Percentiles rank a stretch among this genome's conserved stretches.
Conservation (phyloP, 2,888 invertebrate genomes). For the Xestia c-nigrum region DNA sequence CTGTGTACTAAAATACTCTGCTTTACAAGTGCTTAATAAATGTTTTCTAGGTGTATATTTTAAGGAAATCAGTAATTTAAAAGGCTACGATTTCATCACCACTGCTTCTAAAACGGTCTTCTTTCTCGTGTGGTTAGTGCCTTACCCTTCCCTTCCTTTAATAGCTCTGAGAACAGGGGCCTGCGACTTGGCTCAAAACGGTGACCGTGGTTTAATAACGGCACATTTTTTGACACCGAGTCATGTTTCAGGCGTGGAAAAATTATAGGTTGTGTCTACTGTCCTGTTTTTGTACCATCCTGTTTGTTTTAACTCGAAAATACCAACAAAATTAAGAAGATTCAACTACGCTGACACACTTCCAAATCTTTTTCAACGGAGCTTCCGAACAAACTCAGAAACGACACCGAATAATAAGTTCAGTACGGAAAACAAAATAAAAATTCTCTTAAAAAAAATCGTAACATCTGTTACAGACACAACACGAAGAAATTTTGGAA, state of each 20-base stretch:
- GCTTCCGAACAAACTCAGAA: conserved; percentile 21
- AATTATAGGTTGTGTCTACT: not conserved
- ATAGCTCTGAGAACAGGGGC: too few relatives aligned
- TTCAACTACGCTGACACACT: conserved; percentile 36
- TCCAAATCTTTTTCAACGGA: conserved; percentile 35
- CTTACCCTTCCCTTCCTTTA: too few relatives aligned
- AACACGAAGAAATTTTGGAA: conserved; percentile 67
- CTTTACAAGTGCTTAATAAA: not conserved
- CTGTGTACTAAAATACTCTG: not conserved
- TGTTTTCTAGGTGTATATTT: not conserved
- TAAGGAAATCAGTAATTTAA: not conserved
- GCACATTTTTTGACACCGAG: not conserved
- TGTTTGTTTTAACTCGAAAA: not conserved
- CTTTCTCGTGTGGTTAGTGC: too few relatives aligned
- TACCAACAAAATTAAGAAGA: not conserved
- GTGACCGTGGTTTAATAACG: not conserved
- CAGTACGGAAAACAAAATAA: conserved; percentile 58
- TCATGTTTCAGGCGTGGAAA: not conserved
- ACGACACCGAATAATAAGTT: conserved; percentile 51
- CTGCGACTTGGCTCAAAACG: too few relatives aligned
- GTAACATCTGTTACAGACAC: conserved; percentile 81
- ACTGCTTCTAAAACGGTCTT: not conserved
- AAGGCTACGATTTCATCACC: not conserved
- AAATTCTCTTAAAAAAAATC: conserved; percentile 69
- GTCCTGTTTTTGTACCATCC: too few relatives aligned